These are phyloP conservation scores for Gymnocheta viridis DNA, from an alignment of 2,888 invertebrate genomes.

Conservation along the genomic window DNA sequence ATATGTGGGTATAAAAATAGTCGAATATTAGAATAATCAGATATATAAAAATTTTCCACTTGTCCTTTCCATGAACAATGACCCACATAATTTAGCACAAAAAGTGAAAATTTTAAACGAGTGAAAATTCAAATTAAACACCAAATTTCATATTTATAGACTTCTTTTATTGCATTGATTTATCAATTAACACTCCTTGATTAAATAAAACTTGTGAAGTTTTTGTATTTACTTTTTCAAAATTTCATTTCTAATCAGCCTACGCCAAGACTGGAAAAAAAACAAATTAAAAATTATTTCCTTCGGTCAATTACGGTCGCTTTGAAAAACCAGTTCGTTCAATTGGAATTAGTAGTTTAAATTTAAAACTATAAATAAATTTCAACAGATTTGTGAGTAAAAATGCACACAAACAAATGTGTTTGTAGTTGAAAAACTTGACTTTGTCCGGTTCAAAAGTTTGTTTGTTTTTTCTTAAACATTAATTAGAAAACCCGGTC, in stretches of 20 bases:
- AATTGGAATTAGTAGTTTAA: slow-evolving; percentile 26
- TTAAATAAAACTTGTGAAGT: background rate
- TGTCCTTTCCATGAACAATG: too few species aligned
- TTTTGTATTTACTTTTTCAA: background rate
- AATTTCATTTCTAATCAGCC: background rate
- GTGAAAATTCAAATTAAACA: too few species aligned
- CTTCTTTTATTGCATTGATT: slow-evolving; percentile 11
- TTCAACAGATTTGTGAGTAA: slow-evolving; percentile 30
- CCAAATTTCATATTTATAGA: background rate
- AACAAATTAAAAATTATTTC: slow-evolving; percentile 10
- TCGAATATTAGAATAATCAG: too few species aligned
- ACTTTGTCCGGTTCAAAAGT: slow-evolving; percentile 42
- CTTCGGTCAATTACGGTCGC: slow-evolving; percentile 55
- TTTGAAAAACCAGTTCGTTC: slow-evolving; percentile 62
- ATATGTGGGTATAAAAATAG: too few species aligned
- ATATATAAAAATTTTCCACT: too few species aligned
- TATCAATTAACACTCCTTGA: slow-evolving; percentile 37
- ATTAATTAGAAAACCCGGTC: background rate
- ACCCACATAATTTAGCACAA: too few species aligned
- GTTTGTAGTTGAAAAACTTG: slow-evolving; percentile 41
- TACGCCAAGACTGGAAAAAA: background rate
- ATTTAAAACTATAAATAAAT: slow-evolving; percentile 40
- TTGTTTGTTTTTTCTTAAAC: slow-evolving; percentile 10
- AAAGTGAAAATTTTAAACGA: too few species aligned
- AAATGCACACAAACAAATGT: slow-evolving; percentile 6